A percentile compares a stretch with the other conserved stretches of the same genome.
phyloP scores from a whole-genome alignment of 2,113 vertebrate genomes.

The Sinosuthora webbiana region DNA sequence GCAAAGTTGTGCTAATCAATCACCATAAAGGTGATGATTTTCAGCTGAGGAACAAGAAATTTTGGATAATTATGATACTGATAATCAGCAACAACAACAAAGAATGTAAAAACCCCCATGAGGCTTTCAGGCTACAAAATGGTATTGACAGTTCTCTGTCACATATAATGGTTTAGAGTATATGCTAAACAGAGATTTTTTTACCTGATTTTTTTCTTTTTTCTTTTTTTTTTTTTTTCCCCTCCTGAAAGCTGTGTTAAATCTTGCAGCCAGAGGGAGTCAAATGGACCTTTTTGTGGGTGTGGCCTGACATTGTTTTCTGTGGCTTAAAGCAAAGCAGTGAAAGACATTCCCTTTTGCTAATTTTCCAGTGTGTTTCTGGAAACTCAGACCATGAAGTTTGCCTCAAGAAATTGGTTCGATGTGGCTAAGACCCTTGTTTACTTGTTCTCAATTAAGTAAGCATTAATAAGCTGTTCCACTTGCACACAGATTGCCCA shows the following conservation, averaged over 20 bases:
- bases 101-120: not conserved
- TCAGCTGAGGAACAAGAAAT: not conserved
- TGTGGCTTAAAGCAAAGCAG: slow-evolving; percentile 62
- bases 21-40: not conserved
- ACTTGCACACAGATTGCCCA: slow-evolving; percentile 60
- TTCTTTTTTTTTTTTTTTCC: accelerated
- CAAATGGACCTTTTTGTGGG: not conserved
- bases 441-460: slow-evolving; percentile 69
- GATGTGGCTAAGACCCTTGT: slow-evolving; percentile 54
- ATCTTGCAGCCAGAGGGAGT: not conserved
- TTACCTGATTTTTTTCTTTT: not conserved
- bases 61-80: not conserved
- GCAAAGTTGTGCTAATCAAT: not conserved
- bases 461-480: slow-evolving; percentile 67
- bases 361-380: slow-evolving; percentile 65
- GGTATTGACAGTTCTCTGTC: not conserved
- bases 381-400: slow-evolving; percentile 68
- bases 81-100: not conserved
- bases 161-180: not conserved
- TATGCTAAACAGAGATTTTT: not conserved
- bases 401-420: slow-evolving; percentile 66
- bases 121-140: not conserved
- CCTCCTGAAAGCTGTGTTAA: not conserved
- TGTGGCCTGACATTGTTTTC: slow-evolving; percentile 42
- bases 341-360: slow-evolving; percentile 41